Evolutionary conservation across 2,888 invertebrate species (phyloP).

Genomic region (Sphinx pinastri): DNA sequence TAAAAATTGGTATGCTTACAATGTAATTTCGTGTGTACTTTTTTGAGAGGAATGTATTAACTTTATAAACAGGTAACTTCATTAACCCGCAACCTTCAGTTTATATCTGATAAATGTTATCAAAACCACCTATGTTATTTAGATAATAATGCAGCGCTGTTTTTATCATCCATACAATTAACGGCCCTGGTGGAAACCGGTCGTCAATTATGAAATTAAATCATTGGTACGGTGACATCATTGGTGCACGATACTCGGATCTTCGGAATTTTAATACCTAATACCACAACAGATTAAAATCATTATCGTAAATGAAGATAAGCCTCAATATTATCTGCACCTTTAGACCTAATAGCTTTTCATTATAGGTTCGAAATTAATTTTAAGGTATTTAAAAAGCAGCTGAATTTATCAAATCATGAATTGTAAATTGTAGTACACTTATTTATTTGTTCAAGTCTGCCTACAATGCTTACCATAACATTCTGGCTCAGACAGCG

Average conservation of each 20-base stretch:
- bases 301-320: not conserved
- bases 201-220: constrained; percentile 19
- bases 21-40: no score
- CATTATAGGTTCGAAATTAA: no score
- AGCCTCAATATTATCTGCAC: not conserved
- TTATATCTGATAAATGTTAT: not conserved
- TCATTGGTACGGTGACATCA: constrained; percentile 19
- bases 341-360: no score
- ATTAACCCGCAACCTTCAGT: constrained; percentile 1
- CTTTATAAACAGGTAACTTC: not conserved
- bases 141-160: not conserved
- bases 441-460: not conserved
- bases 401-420: not conserved
- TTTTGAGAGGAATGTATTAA: no score
- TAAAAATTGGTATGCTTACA: no score
- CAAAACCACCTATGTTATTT: constrained; percentile 9
- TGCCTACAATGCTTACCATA: not conserved
- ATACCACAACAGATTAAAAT: not conserved
- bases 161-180: constrained; percentile 23
- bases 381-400: not conserved
- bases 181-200: constrained; percentile 23
- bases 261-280: not conserved
- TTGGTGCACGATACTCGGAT: not conserved
- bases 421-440: not conserved
- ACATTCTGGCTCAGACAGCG: not conserved